Conservation (phyloP, 2,113 vertebrate species). For the Colinus virginianus region DNA sequence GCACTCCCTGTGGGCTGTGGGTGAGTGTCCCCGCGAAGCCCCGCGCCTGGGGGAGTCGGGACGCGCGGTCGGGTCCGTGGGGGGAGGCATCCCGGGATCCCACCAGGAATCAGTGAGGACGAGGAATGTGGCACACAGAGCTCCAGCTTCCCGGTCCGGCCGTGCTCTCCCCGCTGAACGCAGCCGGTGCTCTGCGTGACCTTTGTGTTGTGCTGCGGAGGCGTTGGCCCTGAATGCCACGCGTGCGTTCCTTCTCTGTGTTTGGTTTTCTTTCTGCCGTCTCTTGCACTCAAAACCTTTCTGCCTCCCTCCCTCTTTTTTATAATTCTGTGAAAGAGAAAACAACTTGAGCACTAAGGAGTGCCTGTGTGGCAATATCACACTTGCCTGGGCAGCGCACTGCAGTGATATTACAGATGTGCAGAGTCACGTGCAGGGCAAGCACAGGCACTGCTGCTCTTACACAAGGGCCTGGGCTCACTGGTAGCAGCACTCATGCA, state of each 20-base stretch:
- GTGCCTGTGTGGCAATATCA: not conserved
- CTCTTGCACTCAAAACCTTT: not conserved
- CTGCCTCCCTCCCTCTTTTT: not conserved
- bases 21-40: no score
- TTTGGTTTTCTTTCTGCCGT: not conserved
- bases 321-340: not conserved
- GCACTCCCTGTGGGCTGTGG: no score
- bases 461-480: not conserved
- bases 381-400: not conserved
- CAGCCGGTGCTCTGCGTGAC: no score
- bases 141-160: no score
- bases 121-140: no score
- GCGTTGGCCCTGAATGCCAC: not conserved
- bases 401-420: not conserved
- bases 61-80: no score
- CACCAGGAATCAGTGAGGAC: no score
- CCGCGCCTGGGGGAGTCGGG: no score
- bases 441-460: not conserved
- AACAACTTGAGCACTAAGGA: not conserved
- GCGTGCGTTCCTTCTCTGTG: not conserved
- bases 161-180: no score
- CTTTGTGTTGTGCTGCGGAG: not conserved
- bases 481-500: not conserved
- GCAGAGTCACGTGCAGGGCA: not conserved
- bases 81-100: no score